These are phyloP conservation scores for Palaemon carinicauda DNA, from an alignment of 1,140 invertebrate species.

Conservation along the genomic window DNA sequence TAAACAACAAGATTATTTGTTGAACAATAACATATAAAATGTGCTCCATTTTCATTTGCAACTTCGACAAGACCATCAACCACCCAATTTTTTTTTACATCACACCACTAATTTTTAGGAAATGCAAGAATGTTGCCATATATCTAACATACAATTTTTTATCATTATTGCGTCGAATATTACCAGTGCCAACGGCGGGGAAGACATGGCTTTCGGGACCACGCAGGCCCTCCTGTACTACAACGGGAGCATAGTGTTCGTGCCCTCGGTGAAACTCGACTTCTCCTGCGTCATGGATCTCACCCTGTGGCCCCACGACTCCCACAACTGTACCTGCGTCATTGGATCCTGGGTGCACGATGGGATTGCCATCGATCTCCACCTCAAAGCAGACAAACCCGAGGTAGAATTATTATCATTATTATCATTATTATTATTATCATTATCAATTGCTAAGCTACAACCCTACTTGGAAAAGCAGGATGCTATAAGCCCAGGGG, in stretches of 20 bases:
- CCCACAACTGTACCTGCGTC: constrained; percentile 16
- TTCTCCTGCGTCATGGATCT: constrained; percentile 16
- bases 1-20: too few relatives aligned
- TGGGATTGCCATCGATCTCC: neutral
- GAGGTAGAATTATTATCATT: neutral
- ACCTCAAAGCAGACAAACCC: neutral
- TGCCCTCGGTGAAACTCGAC: neutral
- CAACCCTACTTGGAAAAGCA: too few relatives aligned
- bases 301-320: constrained; percentile 30
- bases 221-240: neutral
- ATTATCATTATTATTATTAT: neutral
- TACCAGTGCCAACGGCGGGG: neutral
- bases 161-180: too few relatives aligned
- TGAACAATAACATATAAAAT: too few relatives aligned
- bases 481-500: too few relatives aligned
- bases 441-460: neutral
- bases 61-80: too few relatives aligned
- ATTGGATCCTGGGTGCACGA: constrained; percentile 24
- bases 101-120: too few relatives aligned
- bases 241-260: neutral
- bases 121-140: too few relatives aligned
- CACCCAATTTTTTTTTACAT: too few relatives aligned
- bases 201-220: neutral
- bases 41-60: too few relatives aligned
- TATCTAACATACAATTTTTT: neutral